Percentiles rank a stretch among this genome's conserved stretches.
phyloP scores from a whole-genome alignment of 2,888 invertebrate genomes.

The Adelphocoris suturalis region DNA sequence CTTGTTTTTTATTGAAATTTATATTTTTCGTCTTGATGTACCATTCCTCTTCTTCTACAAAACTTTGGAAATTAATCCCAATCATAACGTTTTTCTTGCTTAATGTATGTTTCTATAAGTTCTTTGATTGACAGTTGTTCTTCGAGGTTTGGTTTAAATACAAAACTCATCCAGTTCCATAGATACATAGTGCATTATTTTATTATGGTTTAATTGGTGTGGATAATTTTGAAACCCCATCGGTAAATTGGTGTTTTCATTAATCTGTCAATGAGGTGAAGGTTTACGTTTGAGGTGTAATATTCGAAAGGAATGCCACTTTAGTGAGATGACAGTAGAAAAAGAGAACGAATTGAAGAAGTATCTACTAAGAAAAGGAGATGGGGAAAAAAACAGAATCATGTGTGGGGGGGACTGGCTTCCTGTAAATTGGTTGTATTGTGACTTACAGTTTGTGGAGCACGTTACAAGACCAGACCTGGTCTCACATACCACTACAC shows the following conservation, averaged over 20 bases:
- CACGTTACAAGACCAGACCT: conserved; percentile 97
- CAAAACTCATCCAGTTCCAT: neutral
- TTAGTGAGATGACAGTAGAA: conserved; percentile 55
- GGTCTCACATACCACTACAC: conserved; percentile 97
- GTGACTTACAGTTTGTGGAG: conserved; percentile 89
- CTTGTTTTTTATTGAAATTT: too few species aligned
- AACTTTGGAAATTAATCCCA: too few species aligned
- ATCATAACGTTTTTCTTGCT: too few species aligned
- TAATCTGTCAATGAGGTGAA: neutral
- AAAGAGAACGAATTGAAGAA: neutral
- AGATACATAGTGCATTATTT: neutral
- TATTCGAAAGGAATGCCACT: conserved; percentile 44
- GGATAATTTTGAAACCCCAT: neutral
- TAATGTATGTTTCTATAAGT: too few species aligned
- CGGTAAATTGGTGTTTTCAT: neutral
- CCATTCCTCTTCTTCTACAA: too few species aligned
- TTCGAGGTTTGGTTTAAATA: neutral
- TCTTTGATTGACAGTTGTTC: too few species aligned
- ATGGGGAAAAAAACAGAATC: neutral
- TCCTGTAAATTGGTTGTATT: conserved; percentile 73
- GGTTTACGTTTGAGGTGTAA: conserved; percentile 52
- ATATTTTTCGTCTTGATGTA: too few species aligned
- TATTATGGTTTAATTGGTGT: neutral
- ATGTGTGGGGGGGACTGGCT: conserved; percentile 67
- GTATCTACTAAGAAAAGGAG: too few species aligned